These are phyloP conservation scores for Aurelia sp. DNA, from an alignment of 30 jellyfish, hydroid and myxozoan genomes.

Conservation along the genomic window DNA sequence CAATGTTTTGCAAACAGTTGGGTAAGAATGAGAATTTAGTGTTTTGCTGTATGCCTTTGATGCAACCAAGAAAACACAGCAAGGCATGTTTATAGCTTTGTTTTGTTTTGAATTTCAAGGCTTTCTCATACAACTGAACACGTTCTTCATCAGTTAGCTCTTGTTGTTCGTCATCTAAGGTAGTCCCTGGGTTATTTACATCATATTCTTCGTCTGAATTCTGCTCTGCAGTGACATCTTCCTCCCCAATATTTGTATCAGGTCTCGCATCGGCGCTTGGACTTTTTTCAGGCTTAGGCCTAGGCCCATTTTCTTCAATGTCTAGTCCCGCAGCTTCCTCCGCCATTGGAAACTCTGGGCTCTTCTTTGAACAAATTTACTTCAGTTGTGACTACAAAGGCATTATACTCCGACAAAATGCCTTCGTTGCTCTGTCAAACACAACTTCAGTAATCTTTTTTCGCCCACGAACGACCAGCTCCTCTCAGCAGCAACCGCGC, in stretches of 20 bases:
- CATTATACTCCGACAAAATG: too few species aligned
- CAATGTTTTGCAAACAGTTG: slow-evolving; percentile 78
- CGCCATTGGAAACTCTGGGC: too few species aligned
- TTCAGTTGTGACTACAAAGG: too few species aligned
- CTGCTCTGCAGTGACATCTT: neutral
- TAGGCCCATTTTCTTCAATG: neutral
- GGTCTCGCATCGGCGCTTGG: neutral
- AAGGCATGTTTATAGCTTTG: slow-evolving; percentile 80
- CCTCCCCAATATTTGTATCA: neutral
- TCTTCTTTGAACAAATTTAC: too few species aligned
- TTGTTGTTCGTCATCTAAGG: slow-evolving; percentile 20
- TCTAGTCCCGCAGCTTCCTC: too few species aligned
- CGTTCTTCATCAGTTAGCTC: slow-evolving; percentile 83
- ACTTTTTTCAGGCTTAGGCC: slow-evolving; percentile 1
- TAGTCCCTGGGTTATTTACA: neutral
- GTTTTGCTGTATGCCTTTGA: slow-evolving; percentile 78
- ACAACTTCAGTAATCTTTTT: too few species aligned
- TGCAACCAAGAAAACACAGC: slow-evolving; percentile 89
- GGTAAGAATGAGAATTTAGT: slow-evolving; percentile 78
- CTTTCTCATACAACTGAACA: slow-evolving; percentile 75
- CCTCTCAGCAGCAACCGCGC: too few species aligned
- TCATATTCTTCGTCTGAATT: slow-evolving; percentile 7
- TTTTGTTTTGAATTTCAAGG: slow-evolving; percentile 51
- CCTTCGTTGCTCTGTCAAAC: too few species aligned
- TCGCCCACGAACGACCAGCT: too few species aligned